phyloP scores from a whole-genome alignment of 1,140 invertebrate genomes.

The Leptinotarsa lineolata region DNA sequence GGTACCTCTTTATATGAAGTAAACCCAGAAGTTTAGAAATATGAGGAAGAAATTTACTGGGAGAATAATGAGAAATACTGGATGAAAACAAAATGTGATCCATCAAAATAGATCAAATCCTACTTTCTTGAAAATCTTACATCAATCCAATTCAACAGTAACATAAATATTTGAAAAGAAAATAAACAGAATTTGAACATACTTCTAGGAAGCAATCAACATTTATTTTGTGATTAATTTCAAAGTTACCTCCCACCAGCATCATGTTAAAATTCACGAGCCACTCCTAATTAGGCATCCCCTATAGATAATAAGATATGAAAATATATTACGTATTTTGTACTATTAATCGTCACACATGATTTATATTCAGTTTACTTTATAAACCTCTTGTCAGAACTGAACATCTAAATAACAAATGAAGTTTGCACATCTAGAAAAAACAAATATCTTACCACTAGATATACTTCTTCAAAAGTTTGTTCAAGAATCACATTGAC shows the following conservation, averaged over 20 bases:
- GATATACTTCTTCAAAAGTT: neutral
- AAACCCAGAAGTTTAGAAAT: too few species aligned
- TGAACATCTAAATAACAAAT: too few species aligned
- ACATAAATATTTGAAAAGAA: conserved; percentile 1
- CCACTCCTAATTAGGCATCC: conserved; percentile 4
- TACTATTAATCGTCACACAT: neutral
- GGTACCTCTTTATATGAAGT: too few species aligned
- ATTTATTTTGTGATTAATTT: neutral
- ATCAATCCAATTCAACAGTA: neutral
- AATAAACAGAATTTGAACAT: conserved; percentile 1
- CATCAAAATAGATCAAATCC: too few species aligned
- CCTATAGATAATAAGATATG: neutral
- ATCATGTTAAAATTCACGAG: neutral
- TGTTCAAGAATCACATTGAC: neutral
- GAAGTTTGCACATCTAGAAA: too few species aligned
- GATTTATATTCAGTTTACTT: conserved; percentile 4
- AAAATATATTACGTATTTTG: neutral
- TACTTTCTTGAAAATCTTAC: too few species aligned
- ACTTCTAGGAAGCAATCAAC: neutral
- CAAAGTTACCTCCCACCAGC: neutral
- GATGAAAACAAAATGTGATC: too few species aligned
- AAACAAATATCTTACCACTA: neutral
- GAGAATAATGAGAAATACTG: too few species aligned
- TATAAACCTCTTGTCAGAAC: too few species aligned
- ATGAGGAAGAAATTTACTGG: too few species aligned